These are phyloP conservation scores for human (Homo sapiens) DNA, from an alignment of 2,113 vertebrate species.

Conservation along the genomic window DNA sequence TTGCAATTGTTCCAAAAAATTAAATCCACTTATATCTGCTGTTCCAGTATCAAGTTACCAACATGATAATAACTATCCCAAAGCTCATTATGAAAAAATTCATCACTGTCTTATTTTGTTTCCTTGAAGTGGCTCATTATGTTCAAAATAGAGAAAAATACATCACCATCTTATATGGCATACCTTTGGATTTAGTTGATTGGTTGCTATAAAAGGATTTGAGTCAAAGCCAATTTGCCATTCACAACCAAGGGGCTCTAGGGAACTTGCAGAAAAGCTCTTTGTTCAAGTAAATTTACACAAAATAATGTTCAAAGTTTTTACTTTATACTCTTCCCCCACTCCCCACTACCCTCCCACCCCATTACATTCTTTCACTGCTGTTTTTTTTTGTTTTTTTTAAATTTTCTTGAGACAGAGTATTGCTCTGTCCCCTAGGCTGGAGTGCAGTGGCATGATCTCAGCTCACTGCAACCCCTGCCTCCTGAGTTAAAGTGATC, in stretches of 20 bases:
- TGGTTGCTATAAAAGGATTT: constrained; percentile 4
- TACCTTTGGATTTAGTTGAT: constrained; percentile 53
- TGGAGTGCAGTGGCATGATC: too few relatives aligned
- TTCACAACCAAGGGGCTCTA: not conserved
- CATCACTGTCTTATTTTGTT: constrained; percentile 32
- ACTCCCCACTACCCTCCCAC: not conserved
- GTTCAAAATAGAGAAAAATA: constrained; percentile 18
- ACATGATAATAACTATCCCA: constrained; percentile 29
- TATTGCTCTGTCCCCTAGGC: too few relatives aligned
- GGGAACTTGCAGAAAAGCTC: constrained; percentile 23
- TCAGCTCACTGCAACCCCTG: too few relatives aligned
- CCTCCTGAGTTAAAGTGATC: too few relatives aligned
- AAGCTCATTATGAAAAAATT: constrained; percentile 37
- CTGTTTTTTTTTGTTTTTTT: not conserved
- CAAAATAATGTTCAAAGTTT: not conserved
- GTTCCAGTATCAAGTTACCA: constrained; percentile 30
- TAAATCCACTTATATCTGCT: not conserved
- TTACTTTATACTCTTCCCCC: not conserved
- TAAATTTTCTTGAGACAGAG: too few relatives aligned
- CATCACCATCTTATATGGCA: not conserved
- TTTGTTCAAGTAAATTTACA: constrained; percentile 41
- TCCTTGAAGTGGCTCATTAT: constrained; percentile 45
- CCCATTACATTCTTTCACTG: not conserved
- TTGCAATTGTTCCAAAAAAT: not conserved
- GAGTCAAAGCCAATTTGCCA: constrained; percentile 50